phyloP scores from a whole-genome alignment of 2,113 vertebrate species.

The Toxotes jaculatrix region DNA sequence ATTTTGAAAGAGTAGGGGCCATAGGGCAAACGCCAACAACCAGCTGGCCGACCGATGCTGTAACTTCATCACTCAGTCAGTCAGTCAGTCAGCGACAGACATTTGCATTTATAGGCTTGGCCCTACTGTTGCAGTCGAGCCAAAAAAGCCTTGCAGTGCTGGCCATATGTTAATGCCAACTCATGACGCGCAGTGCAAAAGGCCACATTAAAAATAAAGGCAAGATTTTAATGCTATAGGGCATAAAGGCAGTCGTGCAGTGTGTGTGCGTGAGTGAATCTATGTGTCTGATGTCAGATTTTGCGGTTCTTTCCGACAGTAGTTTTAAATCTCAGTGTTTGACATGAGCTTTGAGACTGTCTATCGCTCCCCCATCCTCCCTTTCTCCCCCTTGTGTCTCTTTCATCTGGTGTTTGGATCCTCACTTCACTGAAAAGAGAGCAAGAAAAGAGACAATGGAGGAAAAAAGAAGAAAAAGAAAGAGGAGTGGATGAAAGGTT shows the following conservation, averaged over 20 bases:
- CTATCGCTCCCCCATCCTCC: background rate
- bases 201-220: slow-evolving; percentile 39
- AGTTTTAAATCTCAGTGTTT: slow-evolving; percentile 53
- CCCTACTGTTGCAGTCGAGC: too few species aligned
- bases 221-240: slow-evolving; percentile 4
- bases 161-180: slow-evolving; percentile 10
- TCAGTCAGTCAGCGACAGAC: too few species aligned
- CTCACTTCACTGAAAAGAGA: slow-evolving; percentile 26
- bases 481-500: slow-evolving; percentile 25
- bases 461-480: background rate
- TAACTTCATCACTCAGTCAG: too few species aligned
- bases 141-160: background rate
- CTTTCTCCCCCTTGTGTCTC: slow-evolving; percentile 4
- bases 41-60: too few species aligned
- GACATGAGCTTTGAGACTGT: slow-evolving; percentile 59
- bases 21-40: too few species aligned
- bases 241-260: background rate
- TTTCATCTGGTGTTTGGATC: slow-evolving; percentile 49
- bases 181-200: slow-evolving; percentile 27
- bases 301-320: slow-evolving; percentile 35
- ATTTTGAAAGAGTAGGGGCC: too few species aligned
- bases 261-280: background rate
- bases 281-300: slow-evolving; percentile 52
- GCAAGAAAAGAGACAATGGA: background rate
- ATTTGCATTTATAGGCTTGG: too few species aligned